Percentiles rank a stretch among this genome's conserved stretches.
Evolutionary conservation across 2,888 invertebrate genomes (phyloP).

Genomic region (Caenorhabditis parvicauda): DNA sequence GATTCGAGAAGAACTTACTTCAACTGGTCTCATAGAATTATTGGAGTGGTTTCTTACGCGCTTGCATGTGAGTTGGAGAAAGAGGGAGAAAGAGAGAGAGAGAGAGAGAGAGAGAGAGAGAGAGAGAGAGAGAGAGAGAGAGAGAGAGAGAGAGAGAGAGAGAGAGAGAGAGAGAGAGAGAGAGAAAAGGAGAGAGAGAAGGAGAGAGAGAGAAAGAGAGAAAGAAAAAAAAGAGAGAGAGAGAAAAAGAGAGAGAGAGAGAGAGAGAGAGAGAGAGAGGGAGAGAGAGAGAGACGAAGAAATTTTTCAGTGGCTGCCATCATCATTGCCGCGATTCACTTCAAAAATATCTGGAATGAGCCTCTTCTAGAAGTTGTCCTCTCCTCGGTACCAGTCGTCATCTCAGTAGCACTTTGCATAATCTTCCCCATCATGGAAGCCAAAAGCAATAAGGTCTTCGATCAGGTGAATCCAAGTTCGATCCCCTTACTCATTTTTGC

Average conservation of each 20-base stretch:
- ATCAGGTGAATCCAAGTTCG: no score
- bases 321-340: conserved; percentile 32
- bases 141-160: background rate
- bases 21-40: conserved; percentile 16
- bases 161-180: background rate
- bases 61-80: conserved; percentile 5
- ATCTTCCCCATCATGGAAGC: conserved; percentile 14
- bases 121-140: background rate
- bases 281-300: background rate
- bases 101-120: background rate
- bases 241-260: background rate
- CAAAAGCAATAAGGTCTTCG: conserved; percentile 1
- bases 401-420: conserved; percentile 15
- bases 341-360: conserved; percentile 35
- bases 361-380: conserved; percentile 31
- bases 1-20: conserved; percentile 8
- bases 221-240: background rate
- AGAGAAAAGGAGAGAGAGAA: background rate
- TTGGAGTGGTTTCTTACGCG: conserved; percentile 11
- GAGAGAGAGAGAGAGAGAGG: background rate
- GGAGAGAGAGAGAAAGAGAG: background rate
- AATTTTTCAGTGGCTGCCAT: conserved; percentile 23
- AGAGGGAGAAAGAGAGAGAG: background rate
- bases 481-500: no score
- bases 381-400: conserved; percentile 15